phyloP scores from a whole-genome alignment of 2,113 vertebrate species.

The Stigmatopora nigra region DNA sequence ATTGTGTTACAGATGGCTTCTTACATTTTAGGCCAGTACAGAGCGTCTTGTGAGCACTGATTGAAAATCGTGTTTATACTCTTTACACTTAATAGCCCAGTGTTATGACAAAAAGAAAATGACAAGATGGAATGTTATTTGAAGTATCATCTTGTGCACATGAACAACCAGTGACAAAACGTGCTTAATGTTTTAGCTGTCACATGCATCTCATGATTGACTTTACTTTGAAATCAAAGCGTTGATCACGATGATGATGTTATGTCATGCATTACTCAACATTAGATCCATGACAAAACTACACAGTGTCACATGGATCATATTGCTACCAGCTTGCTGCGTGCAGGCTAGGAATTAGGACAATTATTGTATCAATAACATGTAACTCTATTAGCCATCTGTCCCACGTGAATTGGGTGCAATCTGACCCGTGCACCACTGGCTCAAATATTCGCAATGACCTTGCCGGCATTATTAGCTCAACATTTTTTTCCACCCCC shows the following conservation, averaged over 20 bases:
- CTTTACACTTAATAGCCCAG: no score
- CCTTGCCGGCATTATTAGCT: conserved; percentile 17
- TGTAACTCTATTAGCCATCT: conserved; percentile 60
- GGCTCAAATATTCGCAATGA: conserved; percentile 29
- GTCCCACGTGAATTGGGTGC: conserved; percentile 23
- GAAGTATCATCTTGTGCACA: no score
- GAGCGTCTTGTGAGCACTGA: no score
- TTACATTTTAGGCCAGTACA: no score
- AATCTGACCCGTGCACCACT: conserved; percentile 48
- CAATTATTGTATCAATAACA: conserved; percentile 57
- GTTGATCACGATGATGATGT: neutral
- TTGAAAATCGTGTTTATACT: no score
- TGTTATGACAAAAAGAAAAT: no score
- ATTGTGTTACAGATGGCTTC: no score
- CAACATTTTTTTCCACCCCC: conserved; percentile 2
- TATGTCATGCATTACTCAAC: neutral
- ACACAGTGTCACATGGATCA: conserved; percentile 31
- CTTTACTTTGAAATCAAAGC: neutral
- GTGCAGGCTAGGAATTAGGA: conserved; percentile 54
- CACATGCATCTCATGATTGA: neutral
- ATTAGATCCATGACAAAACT: conserved; percentile 4
- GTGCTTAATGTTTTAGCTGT: neutral
- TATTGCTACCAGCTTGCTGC: conserved; percentile 36
- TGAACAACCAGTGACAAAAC: neutral
- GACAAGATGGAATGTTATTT: no score